Evolutionary conservation across 2,113 vertebrate species (phyloP).

Genomic region (Ageneiosus marmoratus): DNA sequence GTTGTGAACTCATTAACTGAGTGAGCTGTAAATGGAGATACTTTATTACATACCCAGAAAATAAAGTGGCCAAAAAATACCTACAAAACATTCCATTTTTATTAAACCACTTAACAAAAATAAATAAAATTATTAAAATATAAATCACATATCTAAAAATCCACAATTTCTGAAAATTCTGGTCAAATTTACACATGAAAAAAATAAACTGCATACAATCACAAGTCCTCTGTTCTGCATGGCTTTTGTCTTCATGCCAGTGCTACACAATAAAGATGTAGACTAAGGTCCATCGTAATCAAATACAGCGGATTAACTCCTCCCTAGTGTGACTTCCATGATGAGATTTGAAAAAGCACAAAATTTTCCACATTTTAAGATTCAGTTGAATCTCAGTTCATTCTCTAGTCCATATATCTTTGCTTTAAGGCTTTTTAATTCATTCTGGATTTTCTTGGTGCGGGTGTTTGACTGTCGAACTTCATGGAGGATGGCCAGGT

Average conservation of each 20-base stretch:
- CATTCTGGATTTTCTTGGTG: slow-evolving; percentile 84
- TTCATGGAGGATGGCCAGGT: slow-evolving; percentile 86
- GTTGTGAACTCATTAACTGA: not conserved
- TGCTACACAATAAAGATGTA: not conserved
- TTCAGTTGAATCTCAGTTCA: slow-evolving; percentile 82
- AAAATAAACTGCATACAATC: not conserved
- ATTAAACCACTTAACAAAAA: not conserved
- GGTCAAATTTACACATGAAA: not conserved
- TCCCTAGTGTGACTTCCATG: not conserved
- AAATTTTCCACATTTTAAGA: not conserved
- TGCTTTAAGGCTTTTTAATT: slow-evolving; percentile 85
- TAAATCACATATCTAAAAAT: not conserved
- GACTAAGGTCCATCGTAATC: not conserved
- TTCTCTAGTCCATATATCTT: slow-evolving; percentile 90
- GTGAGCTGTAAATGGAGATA: not conserved
- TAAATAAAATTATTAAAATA: not conserved
- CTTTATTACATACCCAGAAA: not conserved
- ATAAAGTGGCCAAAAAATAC: slow-evolving; percentile 30
- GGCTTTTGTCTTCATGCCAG: too few relatives aligned
- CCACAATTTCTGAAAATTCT: not conserved
- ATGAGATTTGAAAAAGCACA: not conserved
- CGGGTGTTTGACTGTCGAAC: slow-evolving; percentile 82
- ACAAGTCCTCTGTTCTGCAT: not conserved
- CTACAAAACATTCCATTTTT: not conserved
- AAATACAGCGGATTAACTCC: not conserved